Evolutionary conservation across 2,888 invertebrate genomes (phyloP).

Genomic region (Auanema freiburgensis): DNA sequence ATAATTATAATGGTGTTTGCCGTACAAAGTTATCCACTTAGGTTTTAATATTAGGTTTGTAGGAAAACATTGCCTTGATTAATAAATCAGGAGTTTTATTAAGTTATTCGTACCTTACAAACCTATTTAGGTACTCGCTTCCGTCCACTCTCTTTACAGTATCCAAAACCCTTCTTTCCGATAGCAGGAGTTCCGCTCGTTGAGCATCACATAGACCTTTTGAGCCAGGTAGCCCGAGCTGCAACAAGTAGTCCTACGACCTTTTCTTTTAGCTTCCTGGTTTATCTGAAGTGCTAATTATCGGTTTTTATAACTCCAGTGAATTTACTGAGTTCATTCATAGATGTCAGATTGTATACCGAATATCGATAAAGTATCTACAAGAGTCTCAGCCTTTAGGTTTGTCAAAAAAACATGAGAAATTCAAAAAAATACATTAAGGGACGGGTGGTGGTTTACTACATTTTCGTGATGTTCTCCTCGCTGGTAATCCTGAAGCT

Average conservation of each 20-base stretch:
- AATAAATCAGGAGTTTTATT: background rate
- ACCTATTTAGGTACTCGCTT: conserved; percentile 83
- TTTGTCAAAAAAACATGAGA: conserved; percentile 11
- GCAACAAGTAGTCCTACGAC: background rate
- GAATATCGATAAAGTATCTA: conserved; percentile 72
- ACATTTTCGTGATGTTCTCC: conserved; percentile 86
- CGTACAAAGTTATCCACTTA: conserved; percentile 42
- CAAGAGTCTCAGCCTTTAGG: conserved; percentile 87
- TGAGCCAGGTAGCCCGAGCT: conserved; percentile 66
- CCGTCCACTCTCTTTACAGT: conserved; percentile 89
- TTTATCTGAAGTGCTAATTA: conserved; percentile 86
- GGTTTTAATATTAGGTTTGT: conserved; percentile 24
- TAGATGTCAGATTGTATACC: conserved; percentile 68
- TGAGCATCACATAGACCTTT: conserved; percentile 95
- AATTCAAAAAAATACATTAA: conserved; percentile 6
- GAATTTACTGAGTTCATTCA: conserved; percentile 86
- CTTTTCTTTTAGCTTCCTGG: conserved; percentile 72
- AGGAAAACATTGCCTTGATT: background rate
- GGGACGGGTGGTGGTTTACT: conserved; percentile 93
- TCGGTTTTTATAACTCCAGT: conserved; percentile 85
- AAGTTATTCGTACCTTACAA: background rate
- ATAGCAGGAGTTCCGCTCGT: conserved; percentile 93
- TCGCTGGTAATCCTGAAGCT: conserved; percentile 42
- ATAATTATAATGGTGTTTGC: conserved; percentile 52
- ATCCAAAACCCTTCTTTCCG: conserved; percentile 96